Percentiles rank a stretch among this genome's conserved stretches.
Conservation (phyloP, 2,797 vertebrate species). For the Anguilla pacifica region DNA sequence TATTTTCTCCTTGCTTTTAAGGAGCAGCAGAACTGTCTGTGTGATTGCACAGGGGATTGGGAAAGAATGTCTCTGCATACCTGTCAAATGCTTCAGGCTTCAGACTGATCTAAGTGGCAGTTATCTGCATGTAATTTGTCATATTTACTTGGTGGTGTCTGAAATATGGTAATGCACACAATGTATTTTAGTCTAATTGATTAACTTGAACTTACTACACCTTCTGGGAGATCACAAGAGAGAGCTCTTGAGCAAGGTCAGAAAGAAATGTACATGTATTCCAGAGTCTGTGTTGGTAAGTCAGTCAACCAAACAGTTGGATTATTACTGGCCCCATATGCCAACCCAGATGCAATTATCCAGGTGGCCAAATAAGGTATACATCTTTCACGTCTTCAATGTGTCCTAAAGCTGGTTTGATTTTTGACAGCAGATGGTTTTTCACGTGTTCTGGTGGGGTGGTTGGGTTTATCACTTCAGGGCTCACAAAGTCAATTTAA, state of each 20-base stretch:
- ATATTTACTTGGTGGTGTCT: not conserved
- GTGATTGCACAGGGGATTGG: slow-evolving; percentile 37
- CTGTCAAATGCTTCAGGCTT: slow-evolving; percentile 30
- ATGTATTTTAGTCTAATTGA: not conserved
- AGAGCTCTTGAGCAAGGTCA: slow-evolving; percentile 24
- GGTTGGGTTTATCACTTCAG: slow-evolving; percentile 31
- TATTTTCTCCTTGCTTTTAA: slow-evolving; percentile 41
- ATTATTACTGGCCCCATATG: not conserved
- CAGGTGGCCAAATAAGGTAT: not conserved
- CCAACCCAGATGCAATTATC: not conserved
- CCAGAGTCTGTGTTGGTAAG: not conserved
- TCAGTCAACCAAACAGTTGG: not conserved
- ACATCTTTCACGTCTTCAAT: not conserved
- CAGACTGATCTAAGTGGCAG: slow-evolving; percentile 28
- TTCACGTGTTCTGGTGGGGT: slow-evolving; percentile 35
- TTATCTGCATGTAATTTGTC: slow-evolving; percentile 19
- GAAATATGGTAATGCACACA: not conserved
- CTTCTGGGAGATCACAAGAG: slow-evolving; percentile 10
- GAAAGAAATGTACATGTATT: not conserved
- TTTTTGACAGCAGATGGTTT: slow-evolving; percentile 33
- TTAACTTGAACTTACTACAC: not conserved
- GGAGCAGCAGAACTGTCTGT: slow-evolving; percentile 51
- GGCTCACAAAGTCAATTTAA: slow-evolving; percentile 37
- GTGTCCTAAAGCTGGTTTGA: slow-evolving; percentile 6
- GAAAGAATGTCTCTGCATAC: slow-evolving; percentile 36